These are phyloP conservation scores for Beroe ovata DNA, from an alignment of 37 sponge, comb jelly and placozoan genomes.

Conservation along the genomic window DNA sequence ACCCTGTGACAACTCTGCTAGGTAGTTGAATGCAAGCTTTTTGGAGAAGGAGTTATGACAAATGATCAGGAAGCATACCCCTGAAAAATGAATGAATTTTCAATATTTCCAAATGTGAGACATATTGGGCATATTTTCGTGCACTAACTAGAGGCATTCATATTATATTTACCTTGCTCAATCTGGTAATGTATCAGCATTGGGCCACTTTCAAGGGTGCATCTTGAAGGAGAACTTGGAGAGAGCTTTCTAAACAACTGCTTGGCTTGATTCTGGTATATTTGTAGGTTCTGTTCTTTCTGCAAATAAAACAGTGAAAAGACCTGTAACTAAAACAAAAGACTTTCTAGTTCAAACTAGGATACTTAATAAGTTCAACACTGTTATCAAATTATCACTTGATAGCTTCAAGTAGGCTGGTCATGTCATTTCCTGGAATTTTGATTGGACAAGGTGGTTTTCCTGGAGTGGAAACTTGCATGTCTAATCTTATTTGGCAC, in stretches of 20 bases:
- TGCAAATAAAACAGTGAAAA: too few relatives aligned
- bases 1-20: constrained; percentile 76
- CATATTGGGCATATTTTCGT: too few relatives aligned
- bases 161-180: constrained; percentile 10
- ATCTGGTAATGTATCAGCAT: constrained; percentile 87
- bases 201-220: constrained; percentile 81
- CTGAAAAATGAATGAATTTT: constrained; percentile 56
- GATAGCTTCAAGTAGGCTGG: too few relatives aligned
- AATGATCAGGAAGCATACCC: constrained; percentile 85
- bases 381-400: neutral
- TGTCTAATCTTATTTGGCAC: too few relatives aligned
- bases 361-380: neutral
- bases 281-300: constrained; percentile 75
- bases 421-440: too few relatives aligned
- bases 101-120: too few relatives aligned
- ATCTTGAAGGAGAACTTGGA: constrained; percentile 78
- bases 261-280: constrained; percentile 88
- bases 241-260: constrained; percentile 84
- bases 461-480: too few relatives aligned
- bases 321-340: neutral
- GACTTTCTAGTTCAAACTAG: neutral
- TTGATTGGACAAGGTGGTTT: too few relatives aligned
- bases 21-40: constrained; percentile 86
- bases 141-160: too few relatives aligned
- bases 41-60: constrained; percentile 86